Evolutionary conservation across 2,113 vertebrate species (phyloP), one percentile per base, ranked within the genome.

Genomic region (Lepisosteus oculatus): DNA sequence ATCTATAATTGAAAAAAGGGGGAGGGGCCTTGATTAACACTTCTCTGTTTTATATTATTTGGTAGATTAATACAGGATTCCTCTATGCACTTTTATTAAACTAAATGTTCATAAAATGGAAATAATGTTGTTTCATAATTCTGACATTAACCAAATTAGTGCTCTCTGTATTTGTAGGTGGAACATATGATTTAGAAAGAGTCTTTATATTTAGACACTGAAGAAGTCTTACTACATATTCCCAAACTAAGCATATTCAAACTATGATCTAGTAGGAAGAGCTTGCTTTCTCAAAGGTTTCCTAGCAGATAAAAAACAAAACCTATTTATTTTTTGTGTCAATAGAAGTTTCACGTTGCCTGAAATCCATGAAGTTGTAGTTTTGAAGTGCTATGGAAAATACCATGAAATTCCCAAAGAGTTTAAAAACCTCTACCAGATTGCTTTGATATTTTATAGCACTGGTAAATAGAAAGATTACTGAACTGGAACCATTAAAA

Each of bases 191-290:
- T 81, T 72, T 75, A 63, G 73, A 67, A 78, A 69, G 75, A 77
- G 78, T 79, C 76, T 83, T 86, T 81, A 81, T 69, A 78, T 72
- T 76, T 78, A 71, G 77, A 68, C 68, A 69, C 68, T 66, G 17
- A 61, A 57, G 68, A 51, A 67, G 54, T 67, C 67, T 67, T 55
- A 29, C 51, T 12, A 65, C 63, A 65, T 71, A 76, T 73, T 80
- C 80, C 76, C 81, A 76, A 77, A 62, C 61, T 61, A 76, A 72
- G 77, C 29, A n/a, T 2, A 17, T 17, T 17, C 15, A 17, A 17
- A 17, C 15, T 17, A 42, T 68, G 72, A 68, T 57, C 65, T 67
- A 47, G 14, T 15, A 68, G 61, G 68, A 77, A 3, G 71, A 54
- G 57, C 3, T 59, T 51, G 44, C 55, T 43, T 42, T 55, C 9